These are phyloP conservation scores for Stichopus horrens DNA, from an alignment of 53 echinoderm and acorn worm species.

Conservation along the genomic window DNA sequence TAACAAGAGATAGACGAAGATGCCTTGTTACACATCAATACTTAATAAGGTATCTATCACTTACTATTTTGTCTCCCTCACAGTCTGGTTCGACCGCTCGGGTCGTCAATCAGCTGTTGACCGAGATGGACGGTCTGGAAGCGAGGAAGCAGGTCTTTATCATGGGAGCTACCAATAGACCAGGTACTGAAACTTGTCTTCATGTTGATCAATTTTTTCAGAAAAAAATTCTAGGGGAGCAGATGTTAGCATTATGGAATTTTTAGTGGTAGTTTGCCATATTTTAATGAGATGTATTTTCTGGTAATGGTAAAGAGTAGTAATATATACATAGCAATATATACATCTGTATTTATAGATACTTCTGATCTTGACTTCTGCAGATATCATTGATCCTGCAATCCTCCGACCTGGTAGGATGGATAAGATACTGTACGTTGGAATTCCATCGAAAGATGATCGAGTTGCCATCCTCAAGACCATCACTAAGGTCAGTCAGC, in stretches of 20 bases:
- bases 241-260: no score
- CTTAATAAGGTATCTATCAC: background rate
- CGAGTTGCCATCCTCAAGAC: constrained; percentile 83
- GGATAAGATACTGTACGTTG: constrained; percentile 95
- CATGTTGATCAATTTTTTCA: background rate
- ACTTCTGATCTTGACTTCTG: background rate
- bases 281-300: no score
- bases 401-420: constrained; percentile 90
- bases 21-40: no score
- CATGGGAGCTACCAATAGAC: constrained; percentile 98
- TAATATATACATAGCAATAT: no score
- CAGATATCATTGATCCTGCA: constrained; percentile 99
- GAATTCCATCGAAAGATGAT: constrained; percentile 77
- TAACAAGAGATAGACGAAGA: no score
- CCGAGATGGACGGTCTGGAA: constrained; percentile 99
- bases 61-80: background rate
- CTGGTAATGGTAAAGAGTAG: no score
- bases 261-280: no score
- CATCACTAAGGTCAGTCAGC: constrained; percentile 73
- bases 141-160: constrained; percentile 94
- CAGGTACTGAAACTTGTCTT: constrained; percentile 61
- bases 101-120: constrained; percentile 96
- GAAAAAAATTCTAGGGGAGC: no score
- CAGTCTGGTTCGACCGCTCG: constrained; percentile 98
- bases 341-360: no score